These are phyloP conservation scores for Neodon shergylaensis DNA, from an alignment of 2,113 vertebrate species.

Conservation along the genomic window DNA sequence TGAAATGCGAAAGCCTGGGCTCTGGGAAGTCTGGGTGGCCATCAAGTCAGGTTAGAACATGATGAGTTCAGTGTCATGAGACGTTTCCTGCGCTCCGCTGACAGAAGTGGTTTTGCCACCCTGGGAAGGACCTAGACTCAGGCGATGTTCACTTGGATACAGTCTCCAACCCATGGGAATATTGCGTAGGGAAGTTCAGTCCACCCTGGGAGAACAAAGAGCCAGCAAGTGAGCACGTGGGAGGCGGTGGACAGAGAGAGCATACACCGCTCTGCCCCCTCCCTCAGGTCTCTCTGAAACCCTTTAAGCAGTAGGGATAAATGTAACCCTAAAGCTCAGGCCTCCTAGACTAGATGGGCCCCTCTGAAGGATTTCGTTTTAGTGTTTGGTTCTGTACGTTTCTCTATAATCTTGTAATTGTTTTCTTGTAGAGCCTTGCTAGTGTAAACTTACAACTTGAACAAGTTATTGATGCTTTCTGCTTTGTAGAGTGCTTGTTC, in stretches of 20 bases:
- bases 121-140: background rate
- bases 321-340: background rate
- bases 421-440: background rate
- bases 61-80: background rate
- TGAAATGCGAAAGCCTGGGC: background rate
- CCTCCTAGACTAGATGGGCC: background rate
- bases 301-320: background rate
- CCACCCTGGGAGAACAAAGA: background rate
- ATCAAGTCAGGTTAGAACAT: background rate
- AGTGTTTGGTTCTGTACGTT: background rate
- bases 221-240: background rate
- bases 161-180: background rate
- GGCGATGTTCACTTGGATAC: background rate
- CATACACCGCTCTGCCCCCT: rapidly evolving
- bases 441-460: background rate
- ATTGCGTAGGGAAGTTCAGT: background rate
- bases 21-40: background rate
- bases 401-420: background rate
- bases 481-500: background rate
- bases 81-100: background rate
- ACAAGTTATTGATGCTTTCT: background rate
- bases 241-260: background rate
- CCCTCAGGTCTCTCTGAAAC: background rate
- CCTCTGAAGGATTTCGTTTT: background rate
- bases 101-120: background rate